Evolutionary conservation across 2,888 invertebrate species (phyloP).

Genomic region (Anthrax anthrax): DNA sequence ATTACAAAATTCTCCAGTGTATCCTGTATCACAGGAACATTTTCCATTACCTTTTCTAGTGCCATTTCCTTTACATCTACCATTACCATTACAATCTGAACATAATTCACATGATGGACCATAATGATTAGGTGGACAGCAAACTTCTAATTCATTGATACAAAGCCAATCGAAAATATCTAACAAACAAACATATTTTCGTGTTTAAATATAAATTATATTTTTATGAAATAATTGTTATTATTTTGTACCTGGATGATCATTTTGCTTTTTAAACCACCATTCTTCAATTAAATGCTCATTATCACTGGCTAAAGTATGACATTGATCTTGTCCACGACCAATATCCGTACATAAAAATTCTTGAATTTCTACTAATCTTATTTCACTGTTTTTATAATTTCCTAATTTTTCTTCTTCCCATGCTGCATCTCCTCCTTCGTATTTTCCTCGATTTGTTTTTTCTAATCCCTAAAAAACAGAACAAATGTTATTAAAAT

Average conservation of each 20-base stretch:
- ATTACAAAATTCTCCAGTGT: slow-evolving; percentile 61
- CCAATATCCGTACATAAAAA: slow-evolving; percentile 61
- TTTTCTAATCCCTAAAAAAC: slow-evolving; percentile 49
- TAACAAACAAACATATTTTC: no score
- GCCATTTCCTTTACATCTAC: slow-evolving; percentile 61
- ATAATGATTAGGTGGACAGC: slow-evolving; percentile 74
- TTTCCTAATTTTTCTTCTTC: slow-evolving; percentile 74
- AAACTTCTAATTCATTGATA: slow-evolving; percentile 56
- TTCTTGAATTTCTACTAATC: slow-evolving; percentile 84
- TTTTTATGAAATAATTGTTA: background rate
- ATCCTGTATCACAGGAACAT: slow-evolving; percentile 75
- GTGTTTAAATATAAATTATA: slow-evolving; percentile 15
- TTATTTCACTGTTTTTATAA: slow-evolving; percentile 75
- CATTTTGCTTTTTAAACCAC: slow-evolving; percentile 61
- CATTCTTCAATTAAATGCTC: slow-evolving; percentile 74
- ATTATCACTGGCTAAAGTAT: slow-evolving; percentile 66
- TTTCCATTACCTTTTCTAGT: slow-evolving; percentile 86
- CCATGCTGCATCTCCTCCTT: slow-evolving; percentile 89
- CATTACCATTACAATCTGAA: slow-evolving; percentile 68
- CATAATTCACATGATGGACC: slow-evolving; percentile 73
- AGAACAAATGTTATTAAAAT: background rate
- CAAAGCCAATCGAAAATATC: slow-evolving; percentile 65
- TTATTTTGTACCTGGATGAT: slow-evolving; percentile 15
- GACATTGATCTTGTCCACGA: slow-evolving; percentile 65
- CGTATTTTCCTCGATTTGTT: slow-evolving; percentile 77